A percentile compares a stretch with the other conserved stretches of the same genome.
Evolutionary conservation across 2,888 invertebrate genomes (phyloP).

Genomic region (Troglohyphantes excavatus): DNA sequence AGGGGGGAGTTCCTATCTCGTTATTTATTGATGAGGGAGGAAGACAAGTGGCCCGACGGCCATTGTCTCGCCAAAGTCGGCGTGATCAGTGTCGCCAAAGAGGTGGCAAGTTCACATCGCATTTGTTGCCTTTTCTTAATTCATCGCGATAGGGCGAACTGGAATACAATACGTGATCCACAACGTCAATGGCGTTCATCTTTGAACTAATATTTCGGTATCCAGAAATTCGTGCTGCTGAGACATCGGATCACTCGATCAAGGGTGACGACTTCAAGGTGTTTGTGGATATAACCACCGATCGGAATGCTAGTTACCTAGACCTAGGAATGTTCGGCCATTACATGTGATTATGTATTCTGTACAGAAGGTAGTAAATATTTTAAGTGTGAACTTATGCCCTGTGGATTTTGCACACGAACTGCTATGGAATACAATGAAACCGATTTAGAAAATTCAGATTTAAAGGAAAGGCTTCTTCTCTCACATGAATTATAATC

Average conservation of each 20-base stretch:
- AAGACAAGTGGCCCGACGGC: neutral
- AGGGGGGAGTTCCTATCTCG: conserved; percentile 5
- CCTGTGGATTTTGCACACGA: too few relatives aligned
- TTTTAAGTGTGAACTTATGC: neutral
- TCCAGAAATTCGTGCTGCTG: neutral
- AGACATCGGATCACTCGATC: neutral
- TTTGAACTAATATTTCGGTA: neutral
- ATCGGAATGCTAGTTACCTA: neutral
- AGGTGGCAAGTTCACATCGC: conserved; percentile 26
- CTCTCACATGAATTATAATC: too few relatives aligned
- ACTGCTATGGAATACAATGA: too few relatives aligned
- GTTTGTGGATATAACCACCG: neutral
- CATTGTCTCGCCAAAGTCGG: conserved; percentile 18
- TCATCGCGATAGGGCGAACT: conserved; percentile 9
- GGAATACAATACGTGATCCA: conserved; percentile 33
- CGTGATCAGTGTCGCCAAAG: conserved; percentile 42
- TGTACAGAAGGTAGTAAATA: neutral
- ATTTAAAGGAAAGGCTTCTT: too few relatives aligned
- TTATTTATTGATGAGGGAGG: neutral
- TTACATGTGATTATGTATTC: neutral
- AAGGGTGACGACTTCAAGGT: neutral
- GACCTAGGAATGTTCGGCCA: too few relatives aligned
- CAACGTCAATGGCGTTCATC: neutral
- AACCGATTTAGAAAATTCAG: too few relatives aligned
- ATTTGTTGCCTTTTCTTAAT: neutral